Percentiles rank a stretch among this genome's conserved stretches.
Conservation (phyloP, 1,140 invertebrate genomes). For the Drosophila teissieri region DNA sequence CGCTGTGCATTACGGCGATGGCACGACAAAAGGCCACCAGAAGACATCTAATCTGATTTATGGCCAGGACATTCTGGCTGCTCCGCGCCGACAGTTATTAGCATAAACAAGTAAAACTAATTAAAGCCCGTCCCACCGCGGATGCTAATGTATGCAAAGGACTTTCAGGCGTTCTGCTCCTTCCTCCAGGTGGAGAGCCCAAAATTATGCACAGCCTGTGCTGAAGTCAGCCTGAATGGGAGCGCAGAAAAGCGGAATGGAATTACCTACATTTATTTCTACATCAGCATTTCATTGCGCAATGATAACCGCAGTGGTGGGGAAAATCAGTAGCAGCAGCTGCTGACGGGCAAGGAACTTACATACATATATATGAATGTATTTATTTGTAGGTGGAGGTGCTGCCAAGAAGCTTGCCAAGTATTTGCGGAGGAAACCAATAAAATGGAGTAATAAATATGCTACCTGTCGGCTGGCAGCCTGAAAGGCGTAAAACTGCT, state of each 20-base stretch:
- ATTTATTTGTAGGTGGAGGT: neutral
- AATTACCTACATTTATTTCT: conserved; percentile 77
- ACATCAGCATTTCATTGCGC: conserved; percentile 73
- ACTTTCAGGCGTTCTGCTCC: conserved; percentile 7
- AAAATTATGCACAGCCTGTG: conserved; percentile 54
- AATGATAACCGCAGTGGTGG: conserved; percentile 42
- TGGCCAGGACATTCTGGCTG: conserved; percentile 14
- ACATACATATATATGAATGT: neutral
- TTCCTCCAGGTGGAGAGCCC: conserved; percentile 30
- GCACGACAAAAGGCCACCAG: conserved; percentile 42
- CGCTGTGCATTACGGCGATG: conserved; percentile 47
- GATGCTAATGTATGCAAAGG: conserved; percentile 79
- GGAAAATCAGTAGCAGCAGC: conserved; percentile 14
- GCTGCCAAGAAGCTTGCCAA: conserved; percentile 34
- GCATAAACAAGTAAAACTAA: conserved; percentile 79
- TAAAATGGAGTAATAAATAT: conserved; percentile 75
- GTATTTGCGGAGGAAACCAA: conserved; percentile 56
- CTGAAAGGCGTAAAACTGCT: conserved; percentile 68
- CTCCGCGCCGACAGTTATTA: conserved; percentile 47
- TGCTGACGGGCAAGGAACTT: conserved; percentile 28
- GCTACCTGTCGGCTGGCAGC: conserved; percentile 54
- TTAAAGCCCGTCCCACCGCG: conserved; percentile 65
- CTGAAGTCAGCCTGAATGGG: conserved; percentile 16
- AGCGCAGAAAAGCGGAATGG: conserved; percentile 56
- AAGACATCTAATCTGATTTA: conserved; percentile 72